These are phyloP conservation scores for Erythrocercus mccallii DNA, from an alignment of 2,113 vertebrate species.

Conservation along the genomic window DNA sequence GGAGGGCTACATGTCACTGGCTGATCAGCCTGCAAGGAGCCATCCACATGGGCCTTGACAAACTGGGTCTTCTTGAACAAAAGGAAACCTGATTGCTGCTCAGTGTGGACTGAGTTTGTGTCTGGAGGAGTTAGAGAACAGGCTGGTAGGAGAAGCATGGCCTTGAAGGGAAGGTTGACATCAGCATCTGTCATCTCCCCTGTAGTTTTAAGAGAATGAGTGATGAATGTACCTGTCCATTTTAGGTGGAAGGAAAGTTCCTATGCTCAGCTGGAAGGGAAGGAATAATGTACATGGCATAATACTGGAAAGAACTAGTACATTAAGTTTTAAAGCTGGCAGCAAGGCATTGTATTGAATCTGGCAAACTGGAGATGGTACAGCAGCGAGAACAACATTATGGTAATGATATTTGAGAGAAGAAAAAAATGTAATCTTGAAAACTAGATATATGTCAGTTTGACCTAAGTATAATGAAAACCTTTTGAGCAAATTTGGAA, in stretches of 20 bases:
- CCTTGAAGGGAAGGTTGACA: not conserved
- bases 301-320: not conserved
- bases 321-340: not conserved
- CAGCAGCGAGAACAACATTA: not conserved
- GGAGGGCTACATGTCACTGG: not conserved
- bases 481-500: not conserved
- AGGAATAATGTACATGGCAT: not conserved
- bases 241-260: not conserved
- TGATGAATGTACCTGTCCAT: conserved; percentile 2
- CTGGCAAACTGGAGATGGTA: not conserved
- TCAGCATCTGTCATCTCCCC: not conserved
- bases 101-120: not conserved
- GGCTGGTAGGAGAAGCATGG: not conserved
- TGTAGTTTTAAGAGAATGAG: not conserved
- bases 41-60: not conserved
- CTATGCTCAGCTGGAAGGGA: not conserved
- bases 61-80: not conserved
- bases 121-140: not conserved
- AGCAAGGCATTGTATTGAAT: not conserved
- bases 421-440: not conserved
- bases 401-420: not conserved
- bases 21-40: not conserved
- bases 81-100: not conserved
- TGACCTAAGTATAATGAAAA: not conserved
- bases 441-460: not conserved